Base-by-base conservation (phyloP, 1,140 invertebrate species). In the Triops cancriformis region DNA sequence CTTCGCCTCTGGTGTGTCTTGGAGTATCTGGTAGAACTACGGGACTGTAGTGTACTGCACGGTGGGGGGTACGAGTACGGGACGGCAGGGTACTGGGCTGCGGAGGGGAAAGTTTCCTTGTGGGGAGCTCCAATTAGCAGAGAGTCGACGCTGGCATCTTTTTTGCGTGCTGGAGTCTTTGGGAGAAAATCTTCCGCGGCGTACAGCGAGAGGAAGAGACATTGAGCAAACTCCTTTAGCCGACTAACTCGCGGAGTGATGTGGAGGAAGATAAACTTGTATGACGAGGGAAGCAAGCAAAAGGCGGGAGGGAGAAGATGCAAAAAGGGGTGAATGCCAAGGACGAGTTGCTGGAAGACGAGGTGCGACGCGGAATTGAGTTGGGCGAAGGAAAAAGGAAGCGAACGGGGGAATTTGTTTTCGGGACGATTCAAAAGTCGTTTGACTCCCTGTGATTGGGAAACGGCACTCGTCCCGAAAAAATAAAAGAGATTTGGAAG, bases 211-310 rank as follows among this genome's bases (percentile, higher is more conserved):
- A 64, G 45, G 23, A 14, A 51, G 14, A 64, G 14, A 64, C 51
- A 64, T n/a, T 18, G 23, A 23, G 23, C 51, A 64, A 64, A 64
- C 51, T 64, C 51, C 51, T 64, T 64, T 64, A 23, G 18, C 9
- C 51, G 51, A 64, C 51, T 64, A 64, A 64, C 51, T 23, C 23
- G 51, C 23, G 5, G n/a, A 23, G 51, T 23, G 51, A 64, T 64
- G 51, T 64, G 51, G 14, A 64, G 51, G 51, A 64, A 64, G 51
- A 64, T 64, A 64, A 64, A 64, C 51, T 64, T 64, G 51, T 64
- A 64, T 64, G 51, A 64, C 51, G 31, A 37, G 31, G 31, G 31
- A 37, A 37, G 31, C 31, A 37, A 37, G 31, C 31, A 37, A 37
- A 37, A 37, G 31, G 31, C 31, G 31, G 31, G 31, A 4, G 51